phyloP scores from a whole-genome alignment of 2,888 invertebrate genomes.

The Nineta flava region DNA sequence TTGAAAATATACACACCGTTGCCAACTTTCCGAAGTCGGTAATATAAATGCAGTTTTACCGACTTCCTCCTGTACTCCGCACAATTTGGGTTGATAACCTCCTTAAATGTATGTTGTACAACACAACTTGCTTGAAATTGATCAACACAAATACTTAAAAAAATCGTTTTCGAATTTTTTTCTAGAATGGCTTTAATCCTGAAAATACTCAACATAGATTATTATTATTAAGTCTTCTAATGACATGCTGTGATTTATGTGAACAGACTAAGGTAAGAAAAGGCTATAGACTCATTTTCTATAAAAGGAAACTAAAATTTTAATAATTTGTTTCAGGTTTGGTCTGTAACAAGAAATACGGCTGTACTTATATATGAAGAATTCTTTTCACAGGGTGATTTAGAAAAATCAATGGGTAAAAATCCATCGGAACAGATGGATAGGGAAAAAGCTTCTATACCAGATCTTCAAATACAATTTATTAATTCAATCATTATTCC shows the following conservation, averaged over 20 bases:
- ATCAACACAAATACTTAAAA: too few relatives aligned
- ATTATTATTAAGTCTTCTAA: slow-evolving; percentile 53
- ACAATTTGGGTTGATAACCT: too few relatives aligned
- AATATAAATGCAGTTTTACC: too few relatives aligned
- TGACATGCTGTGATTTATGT: slow-evolving; percentile 74
- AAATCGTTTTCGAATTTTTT: not conserved
- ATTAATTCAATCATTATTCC: slow-evolving; percentile 32
- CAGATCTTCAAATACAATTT: slow-evolving; percentile 67
- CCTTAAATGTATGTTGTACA: too few relatives aligned
- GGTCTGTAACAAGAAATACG: slow-evolving; percentile 33
- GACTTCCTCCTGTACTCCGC: too few relatives aligned
- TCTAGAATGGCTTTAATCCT: not conserved
- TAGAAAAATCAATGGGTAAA: slow-evolving; percentile 63
- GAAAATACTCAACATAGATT: slow-evolving; percentile 33
- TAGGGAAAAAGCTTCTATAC: slow-evolving; percentile 63
- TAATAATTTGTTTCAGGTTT: slow-evolving; percentile 23
- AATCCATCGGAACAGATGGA: slow-evolving; percentile 65
- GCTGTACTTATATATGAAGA: slow-evolving; percentile 45
- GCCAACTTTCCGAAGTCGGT: too few relatives aligned
- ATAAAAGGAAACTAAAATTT: not conserved
- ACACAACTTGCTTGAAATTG: too few relatives aligned
- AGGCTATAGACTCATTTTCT: slow-evolving; percentile 19
- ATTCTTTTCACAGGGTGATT: slow-evolving; percentile 76
- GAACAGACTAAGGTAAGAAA: slow-evolving; percentile 71
- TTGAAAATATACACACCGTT: too few relatives aligned